Evolutionary conservation across 2,888 invertebrate genomes (phyloP), one percentile per base, ranked within the genome.

Genomic region (Ypsolopha sequella): DNA sequence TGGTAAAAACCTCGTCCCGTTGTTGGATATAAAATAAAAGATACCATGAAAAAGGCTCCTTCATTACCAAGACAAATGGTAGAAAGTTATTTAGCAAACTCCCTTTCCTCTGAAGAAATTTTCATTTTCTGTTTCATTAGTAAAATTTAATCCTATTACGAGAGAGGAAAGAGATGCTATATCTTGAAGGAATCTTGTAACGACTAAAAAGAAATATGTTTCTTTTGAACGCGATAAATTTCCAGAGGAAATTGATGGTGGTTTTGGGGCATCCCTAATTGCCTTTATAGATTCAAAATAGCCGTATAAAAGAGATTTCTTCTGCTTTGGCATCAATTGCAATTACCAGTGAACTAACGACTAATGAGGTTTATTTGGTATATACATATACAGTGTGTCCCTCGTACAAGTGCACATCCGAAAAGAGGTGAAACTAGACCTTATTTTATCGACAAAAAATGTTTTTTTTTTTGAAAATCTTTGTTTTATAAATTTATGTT

Each of bases 51-150:
- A 57, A 58, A 70, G 65, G 71, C 58, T 63, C 57, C 64, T 71
- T 72, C 66, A 73, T 75, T 76, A 72, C 61, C 54, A 72, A 74
- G 73, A 76, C 68, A 72, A 78, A 76, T 72, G 67, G 68, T 59
- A 62, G 61, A 74, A 76, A 75, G 70, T 73, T 73, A 76, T 79
- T 74, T 71, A 68, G 70, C 61, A 65, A 74, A 76, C 76, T 73
- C 63, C 63, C 60, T 72, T 75, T 68, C 65, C 61, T 62, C 62
- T 67, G 61, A 67, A 68, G 68, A 75, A 74, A 76, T 77, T 75
- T 75, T 70, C 68, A 78, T 80, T 79, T 81, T 81, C 75, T 75
- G 73, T 81, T 81, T 78, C 80, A 80, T 81, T 80, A 77, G 76
- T 77, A 74, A 76, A 78, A 77, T 80, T 77, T 76, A 74, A 81